Evolutionary conservation across 2,113 vertebrate species (phyloP).

Genomic region (Mystacornis crossleyi): DNA sequence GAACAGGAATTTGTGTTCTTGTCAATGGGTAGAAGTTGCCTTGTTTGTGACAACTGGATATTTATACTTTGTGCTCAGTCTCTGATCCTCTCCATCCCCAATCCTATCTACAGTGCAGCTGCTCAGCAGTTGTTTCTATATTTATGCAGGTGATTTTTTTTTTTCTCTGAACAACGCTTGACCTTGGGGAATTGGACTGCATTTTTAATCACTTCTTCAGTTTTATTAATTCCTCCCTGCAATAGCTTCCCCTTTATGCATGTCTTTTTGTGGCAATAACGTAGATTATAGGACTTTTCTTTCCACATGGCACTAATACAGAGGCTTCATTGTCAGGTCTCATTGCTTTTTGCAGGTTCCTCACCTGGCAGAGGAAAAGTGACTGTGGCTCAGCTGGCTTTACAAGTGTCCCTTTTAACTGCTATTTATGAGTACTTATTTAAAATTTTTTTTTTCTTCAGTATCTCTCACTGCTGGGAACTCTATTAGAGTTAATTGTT

Average conservation of each 20-base stretch:
- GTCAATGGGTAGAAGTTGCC: not conserved
- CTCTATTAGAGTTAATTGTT: not conserved
- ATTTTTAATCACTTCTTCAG: not conserved
- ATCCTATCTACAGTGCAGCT: conserved; percentile 1
- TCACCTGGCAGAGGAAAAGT: not conserved
- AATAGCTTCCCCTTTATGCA: not conserved
- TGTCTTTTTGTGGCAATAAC: not conserved
- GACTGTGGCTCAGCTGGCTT: not conserved
- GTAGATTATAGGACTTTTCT: not conserved
- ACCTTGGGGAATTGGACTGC: not conserved
- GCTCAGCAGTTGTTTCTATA: conserved; percentile 10
- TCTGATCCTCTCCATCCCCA: not conserved
- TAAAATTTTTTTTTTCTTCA: not conserved
- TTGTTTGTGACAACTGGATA: not conserved
- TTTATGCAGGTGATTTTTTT: conserved; percentile 21
- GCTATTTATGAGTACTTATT: not conserved
- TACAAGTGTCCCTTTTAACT: not conserved
- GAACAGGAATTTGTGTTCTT: not conserved
- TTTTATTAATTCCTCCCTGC: not conserved
- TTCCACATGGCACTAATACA: not conserved
- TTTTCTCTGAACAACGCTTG: not conserved
- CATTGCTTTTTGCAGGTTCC: not conserved
- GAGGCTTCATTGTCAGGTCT: not conserved
- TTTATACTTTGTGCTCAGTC: not conserved
- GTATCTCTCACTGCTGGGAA: not conserved